Conservation (phyloP, 1,140 invertebrate genomes). For the Drosophila novamexicana region DNA sequence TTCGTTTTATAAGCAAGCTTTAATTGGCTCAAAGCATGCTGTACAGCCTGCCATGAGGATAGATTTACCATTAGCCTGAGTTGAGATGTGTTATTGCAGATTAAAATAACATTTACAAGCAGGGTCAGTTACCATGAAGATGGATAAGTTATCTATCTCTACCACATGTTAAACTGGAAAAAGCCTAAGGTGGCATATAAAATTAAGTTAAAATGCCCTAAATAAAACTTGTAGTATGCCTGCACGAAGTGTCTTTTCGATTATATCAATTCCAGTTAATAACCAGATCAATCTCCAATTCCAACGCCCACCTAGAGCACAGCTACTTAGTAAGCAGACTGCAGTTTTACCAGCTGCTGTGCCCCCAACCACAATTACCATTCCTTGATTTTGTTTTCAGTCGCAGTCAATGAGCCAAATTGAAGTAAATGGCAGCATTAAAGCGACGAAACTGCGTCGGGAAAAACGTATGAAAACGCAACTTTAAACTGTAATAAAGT, state of each 20-base stretch:
- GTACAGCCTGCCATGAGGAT: not conserved
- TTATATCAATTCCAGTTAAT: constrained; percentile 7
- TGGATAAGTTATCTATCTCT: not conserved
- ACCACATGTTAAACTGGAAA: not conserved
- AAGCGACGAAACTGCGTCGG: constrained; percentile 57
- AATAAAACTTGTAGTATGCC: no score
- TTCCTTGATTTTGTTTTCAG: constrained; percentile 12
- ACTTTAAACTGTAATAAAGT: constrained; percentile 82
- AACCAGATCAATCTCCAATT: not conserved
- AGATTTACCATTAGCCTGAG: not conserved
- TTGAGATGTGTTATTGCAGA: no score
- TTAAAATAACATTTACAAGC: no score
- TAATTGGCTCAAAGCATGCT: not conserved
- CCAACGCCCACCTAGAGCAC: constrained; percentile 5
- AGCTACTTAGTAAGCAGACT: constrained; percentile 14
- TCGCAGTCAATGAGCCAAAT: constrained; percentile 53
- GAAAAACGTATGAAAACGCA: constrained; percentile 77
- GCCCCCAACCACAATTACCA: not conserved
- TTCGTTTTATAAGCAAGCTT: no score
- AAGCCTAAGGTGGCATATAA: no score
- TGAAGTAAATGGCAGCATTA: constrained; percentile 63
- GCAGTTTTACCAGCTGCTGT: constrained; percentile 9
- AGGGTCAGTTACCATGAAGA: not conserved
- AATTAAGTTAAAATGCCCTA: no score
- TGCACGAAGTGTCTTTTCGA: not conserved